Conservation (phyloP, 2,888 invertebrate genomes). For the Molanna angustata region DNA sequence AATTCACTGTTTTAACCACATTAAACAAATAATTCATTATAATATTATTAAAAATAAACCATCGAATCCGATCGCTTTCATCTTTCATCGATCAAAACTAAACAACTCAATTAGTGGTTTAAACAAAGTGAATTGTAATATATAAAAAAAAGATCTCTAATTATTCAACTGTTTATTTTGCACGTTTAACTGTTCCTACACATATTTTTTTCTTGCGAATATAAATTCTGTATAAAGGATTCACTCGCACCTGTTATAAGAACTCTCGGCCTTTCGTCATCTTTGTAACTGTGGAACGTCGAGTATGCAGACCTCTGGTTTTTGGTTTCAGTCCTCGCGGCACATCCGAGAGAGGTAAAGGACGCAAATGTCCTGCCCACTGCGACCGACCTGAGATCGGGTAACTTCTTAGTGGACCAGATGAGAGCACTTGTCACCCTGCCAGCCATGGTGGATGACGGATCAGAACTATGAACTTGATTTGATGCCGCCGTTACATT, state of each 20-base stretch:
- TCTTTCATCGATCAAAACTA: no score
- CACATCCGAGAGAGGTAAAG: background rate
- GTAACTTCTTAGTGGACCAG: background rate
- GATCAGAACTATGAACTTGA: conserved; percentile 11
- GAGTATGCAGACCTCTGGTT: background rate
- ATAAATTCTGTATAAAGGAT: background rate
- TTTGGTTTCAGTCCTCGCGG: background rate
- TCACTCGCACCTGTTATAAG: conserved; percentile 15
- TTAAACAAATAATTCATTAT: no score
- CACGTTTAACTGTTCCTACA: background rate
- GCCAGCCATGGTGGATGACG: conserved; percentile 6
- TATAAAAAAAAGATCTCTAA: background rate
- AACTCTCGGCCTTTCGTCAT: conserved; percentile 16
- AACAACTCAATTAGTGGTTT: no score
- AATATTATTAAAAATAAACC: no score
- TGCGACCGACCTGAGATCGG: background rate
- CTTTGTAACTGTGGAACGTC: background rate
- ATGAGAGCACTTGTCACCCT: background rate
- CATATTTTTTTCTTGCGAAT: background rate
- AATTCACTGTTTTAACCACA: no score
- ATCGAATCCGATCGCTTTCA: no score
- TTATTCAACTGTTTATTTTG: background rate
- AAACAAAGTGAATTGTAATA: no score
- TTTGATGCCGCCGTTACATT: background rate
- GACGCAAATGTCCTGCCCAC: background rate